phyloP scores from a whole-genome alignment of 2,113 vertebrate genomes.

The Struthio camelus region DNA sequence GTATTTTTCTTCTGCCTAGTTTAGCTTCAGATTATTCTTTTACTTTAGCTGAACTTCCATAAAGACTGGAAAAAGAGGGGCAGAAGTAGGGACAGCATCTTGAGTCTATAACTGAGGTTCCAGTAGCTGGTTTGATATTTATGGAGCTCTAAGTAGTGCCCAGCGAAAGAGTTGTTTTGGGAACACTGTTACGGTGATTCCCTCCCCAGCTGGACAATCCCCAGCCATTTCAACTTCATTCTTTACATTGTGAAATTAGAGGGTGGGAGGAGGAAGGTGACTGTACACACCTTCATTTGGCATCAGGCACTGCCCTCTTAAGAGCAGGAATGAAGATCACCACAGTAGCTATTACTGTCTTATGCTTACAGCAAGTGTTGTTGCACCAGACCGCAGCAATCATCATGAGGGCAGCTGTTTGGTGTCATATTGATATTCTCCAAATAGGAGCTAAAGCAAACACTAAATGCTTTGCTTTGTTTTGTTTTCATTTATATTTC shows the following conservation, averaged over 20 bases:
- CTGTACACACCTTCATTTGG: accelerated
- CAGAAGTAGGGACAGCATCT: background rate
- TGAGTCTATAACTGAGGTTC: background rate
- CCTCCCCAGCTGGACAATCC: background rate
- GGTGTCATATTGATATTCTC: background rate
- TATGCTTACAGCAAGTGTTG: background rate
- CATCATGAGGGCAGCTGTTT: background rate
- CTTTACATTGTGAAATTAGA: background rate
- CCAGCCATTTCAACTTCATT: background rate
- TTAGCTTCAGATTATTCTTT: background rate
- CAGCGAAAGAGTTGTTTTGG: background rate
- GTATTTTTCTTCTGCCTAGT: background rate
- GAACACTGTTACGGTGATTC: background rate
- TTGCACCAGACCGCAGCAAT: background rate
- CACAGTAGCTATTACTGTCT: background rate
- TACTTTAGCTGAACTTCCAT: background rate
- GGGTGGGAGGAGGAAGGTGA: background rate
- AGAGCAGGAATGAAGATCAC: background rate
- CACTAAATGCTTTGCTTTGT: background rate
- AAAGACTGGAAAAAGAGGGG: background rate
- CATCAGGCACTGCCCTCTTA: background rate
- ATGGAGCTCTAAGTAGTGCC: accelerated
- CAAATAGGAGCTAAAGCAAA: background rate
- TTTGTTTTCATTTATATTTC: background rate
- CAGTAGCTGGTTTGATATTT: background rate